phyloP scores from a whole-genome alignment of 2,888 invertebrate genomes.

The Strigamia crassipes region DNA sequence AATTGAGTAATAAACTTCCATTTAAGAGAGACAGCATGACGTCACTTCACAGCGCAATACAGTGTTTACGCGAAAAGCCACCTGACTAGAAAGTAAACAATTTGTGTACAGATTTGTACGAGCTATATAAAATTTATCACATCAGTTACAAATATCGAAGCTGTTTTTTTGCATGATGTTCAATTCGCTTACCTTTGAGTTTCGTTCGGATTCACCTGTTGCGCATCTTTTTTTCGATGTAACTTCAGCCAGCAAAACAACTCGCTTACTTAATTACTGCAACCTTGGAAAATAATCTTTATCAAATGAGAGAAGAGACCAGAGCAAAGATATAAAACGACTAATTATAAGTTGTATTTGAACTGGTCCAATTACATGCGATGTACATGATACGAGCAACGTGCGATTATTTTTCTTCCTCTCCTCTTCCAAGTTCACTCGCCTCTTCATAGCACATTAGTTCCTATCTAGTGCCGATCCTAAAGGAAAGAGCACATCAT shows the following conservation, averaged over 20 bases:
- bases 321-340: constrained; percentile 5
- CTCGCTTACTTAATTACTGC: background rate
- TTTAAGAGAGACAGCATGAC: background rate
- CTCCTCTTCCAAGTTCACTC: constrained; percentile 10
- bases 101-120: too few species aligned
- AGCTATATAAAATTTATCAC: too few species aligned
- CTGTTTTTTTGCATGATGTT: too few species aligned
- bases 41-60: background rate
- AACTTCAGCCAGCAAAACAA: background rate
- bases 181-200: background rate
- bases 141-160: too few species aligned
- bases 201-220: background rate
- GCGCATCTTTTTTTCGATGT: background rate
- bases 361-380: constrained; percentile 4
- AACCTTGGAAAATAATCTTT: constrained; percentile 16
- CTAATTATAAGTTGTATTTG: constrained; percentile 21
- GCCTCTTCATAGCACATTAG: constrained; percentile 21
- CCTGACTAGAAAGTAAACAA: too few species aligned
- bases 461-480: constrained; percentile 15
- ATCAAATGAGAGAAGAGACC: background rate
- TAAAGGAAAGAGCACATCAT: constrained; percentile 11
- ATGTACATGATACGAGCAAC: constrained; percentile 16
- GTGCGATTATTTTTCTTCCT: constrained; percentile 10
- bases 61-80: too few species aligned
- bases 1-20: constrained; percentile 10